Evolutionary conservation across 1,140 invertebrate genomes (phyloP).

Genomic region (Anoplophora glabripennis): DNA sequence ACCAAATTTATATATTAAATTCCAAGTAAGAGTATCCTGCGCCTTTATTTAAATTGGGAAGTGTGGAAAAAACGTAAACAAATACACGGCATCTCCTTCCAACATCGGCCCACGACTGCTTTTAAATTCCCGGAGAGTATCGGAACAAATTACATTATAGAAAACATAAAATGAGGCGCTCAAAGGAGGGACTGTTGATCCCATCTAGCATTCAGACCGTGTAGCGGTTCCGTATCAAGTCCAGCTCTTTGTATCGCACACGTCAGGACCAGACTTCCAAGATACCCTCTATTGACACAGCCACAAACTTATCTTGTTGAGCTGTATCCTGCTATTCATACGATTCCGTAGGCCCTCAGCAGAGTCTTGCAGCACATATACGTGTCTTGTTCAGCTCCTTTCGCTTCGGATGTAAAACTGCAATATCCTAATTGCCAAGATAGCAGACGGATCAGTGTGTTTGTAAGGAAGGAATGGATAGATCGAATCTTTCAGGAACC

Average conservation of each 20-base stretch:
- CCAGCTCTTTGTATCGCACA: constrained; percentile 19
- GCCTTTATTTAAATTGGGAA: neutral
- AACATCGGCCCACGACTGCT: neutral
- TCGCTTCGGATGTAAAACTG: neutral
- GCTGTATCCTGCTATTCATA: constrained; percentile 11
- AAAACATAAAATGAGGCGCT: constrained; percentile 13
- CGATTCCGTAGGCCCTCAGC: neutral
- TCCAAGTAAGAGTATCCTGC: neutral
- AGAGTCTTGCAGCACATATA: neutral
- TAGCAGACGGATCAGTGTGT: too few species aligned
- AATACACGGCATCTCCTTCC: neutral
- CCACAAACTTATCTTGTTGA: constrained; percentile 19
- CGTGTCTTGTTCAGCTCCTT: neutral
- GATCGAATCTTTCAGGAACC: too few species aligned
- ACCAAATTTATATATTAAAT: too few species aligned
- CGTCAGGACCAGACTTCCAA: constrained; percentile 16
- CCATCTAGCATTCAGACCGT: constrained; percentile 17
- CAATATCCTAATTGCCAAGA: too few species aligned
- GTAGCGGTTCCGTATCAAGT: constrained; percentile 18
- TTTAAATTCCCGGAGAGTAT: constrained; percentile 10
- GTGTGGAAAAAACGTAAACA: neutral
- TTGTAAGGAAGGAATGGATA: too few species aligned
- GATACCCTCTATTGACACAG: constrained; percentile 16
- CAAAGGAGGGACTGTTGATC: constrained; percentile 19
- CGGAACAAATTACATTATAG: constrained; percentile 17